Conservation (phyloP, 1,140 invertebrate genomes). For the Anastrepha ludens region DNA sequence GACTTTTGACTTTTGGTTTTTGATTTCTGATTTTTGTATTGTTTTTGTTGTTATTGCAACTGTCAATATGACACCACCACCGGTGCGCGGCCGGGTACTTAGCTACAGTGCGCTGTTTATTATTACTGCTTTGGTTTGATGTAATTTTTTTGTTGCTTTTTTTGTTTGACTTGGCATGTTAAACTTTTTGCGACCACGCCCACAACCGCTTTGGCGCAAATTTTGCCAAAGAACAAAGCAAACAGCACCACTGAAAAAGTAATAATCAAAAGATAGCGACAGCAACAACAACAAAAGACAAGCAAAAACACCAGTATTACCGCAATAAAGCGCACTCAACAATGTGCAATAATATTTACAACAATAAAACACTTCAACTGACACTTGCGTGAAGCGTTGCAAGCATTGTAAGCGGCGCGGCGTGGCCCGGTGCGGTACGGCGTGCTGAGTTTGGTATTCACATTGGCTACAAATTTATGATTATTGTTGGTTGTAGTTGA, state of each 20-base stretch:
- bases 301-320: neutral
- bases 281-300: neutral
- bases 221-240: slow-evolving; percentile 35
- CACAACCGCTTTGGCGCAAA: neutral
- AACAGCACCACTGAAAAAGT: neutral
- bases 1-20: neutral
- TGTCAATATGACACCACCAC: slow-evolving; percentile 5
- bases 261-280: slow-evolving; percentile 7
- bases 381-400: neutral
- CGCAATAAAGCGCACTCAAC: neutral
- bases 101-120: neutral
- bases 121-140: neutral
- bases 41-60: neutral
- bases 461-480: slow-evolving; percentile 31
- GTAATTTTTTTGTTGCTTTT: neutral
- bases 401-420: neutral
- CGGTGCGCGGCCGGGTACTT: neutral
- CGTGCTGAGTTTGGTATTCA: neutral
- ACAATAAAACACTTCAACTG: slow-evolving; percentile 17
- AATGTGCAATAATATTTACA: slow-evolving; percentile 49
- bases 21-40: neutral
- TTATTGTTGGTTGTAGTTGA: slow-evolving; percentile 12
- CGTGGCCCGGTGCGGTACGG: neutral
- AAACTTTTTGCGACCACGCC: neutral
- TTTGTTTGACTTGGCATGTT: neutral